phyloP scores from a whole-genome alignment of 2,888 invertebrate genomes.

The Orthonevra nobilis region DNA sequence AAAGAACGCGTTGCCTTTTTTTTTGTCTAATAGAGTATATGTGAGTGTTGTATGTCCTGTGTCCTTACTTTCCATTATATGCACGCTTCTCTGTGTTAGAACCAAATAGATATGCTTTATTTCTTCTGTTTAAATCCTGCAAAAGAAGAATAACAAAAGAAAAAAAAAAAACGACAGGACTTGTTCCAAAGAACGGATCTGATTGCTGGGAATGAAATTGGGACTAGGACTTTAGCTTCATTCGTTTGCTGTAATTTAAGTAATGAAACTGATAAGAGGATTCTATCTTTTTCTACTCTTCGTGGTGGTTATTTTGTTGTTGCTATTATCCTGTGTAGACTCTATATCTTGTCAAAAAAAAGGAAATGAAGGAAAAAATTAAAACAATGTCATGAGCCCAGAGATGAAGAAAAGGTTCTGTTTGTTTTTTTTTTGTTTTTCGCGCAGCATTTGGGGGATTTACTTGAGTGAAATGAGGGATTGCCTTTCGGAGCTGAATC shows the following conservation, averaged over 20 bases:
- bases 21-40: constrained; percentile 17
- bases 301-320: constrained; percentile 27
- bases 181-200: constrained; percentile 59
- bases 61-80: constrained; percentile 66
- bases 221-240: constrained; percentile 64
- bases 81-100: constrained; percentile 47
- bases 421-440: constrained; percentile 2
- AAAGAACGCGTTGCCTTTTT: constrained; percentile 52
- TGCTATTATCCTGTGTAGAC: constrained; percentile 38
- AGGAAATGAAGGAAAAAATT: constrained; percentile 3
- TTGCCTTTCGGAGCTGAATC: constrained; percentile 50
- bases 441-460: constrained; percentile 28
- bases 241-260: constrained; percentile 71
- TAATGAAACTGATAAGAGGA: constrained; percentile 72
- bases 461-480: constrained; percentile 62
- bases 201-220: too few species aligned
- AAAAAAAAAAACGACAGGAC: constrained; percentile 14
- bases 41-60: constrained; percentile 53
- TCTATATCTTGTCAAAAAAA: constrained; percentile 59
- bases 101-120: constrained; percentile 68
- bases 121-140: constrained; percentile 60
- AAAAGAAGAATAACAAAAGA: constrained; percentile 1
- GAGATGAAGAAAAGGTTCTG: constrained; percentile 45
- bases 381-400: constrained; percentile 33
- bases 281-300: constrained; percentile 59